Percentiles rank a stretch among this genome's conserved stretches.
Evolutionary conservation across 2,797 vertebrate species (phyloP).

Genomic region (Oceanodroma leucorhoa): DNA sequence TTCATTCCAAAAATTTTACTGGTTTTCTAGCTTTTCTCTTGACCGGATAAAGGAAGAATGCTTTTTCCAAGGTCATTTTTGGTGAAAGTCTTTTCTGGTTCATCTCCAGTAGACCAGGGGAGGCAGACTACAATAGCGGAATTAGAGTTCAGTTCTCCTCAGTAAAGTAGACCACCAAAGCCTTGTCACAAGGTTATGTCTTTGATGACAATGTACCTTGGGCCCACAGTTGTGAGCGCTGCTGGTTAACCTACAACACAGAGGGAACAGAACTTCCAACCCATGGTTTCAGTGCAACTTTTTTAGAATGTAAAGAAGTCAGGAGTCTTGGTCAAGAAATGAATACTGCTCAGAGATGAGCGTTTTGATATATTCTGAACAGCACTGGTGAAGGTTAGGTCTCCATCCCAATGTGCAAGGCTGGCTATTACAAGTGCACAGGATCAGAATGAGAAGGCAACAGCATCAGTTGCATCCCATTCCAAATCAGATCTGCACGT

Average conservation of each 20-base stretch:
- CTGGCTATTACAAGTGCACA: not conserved
- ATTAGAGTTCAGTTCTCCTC: not conserved
- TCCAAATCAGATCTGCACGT: not conserved
- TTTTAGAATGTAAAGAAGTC: not conserved
- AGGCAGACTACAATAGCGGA: not conserved
- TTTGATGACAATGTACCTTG: not conserved
- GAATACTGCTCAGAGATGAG: not conserved
- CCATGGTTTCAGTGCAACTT: not conserved
- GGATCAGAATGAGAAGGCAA: not conserved
- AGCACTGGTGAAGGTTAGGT: not conserved
- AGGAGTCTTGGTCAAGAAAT: not conserved
- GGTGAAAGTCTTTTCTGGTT: not conserved
- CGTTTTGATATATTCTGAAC: not conserved
- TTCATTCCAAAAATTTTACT: slow-evolving; percentile 16
- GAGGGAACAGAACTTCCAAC: not conserved
- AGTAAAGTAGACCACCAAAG: not conserved
- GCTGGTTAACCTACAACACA: not conserved
- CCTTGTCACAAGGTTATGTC: not conserved
- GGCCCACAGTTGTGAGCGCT: not conserved
- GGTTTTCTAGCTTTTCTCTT: slow-evolving; percentile 7
- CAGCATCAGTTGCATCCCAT: not conserved
- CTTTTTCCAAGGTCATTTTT: not conserved
- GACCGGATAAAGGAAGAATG: not conserved
- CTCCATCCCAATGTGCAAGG: not conserved
- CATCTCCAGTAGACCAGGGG: not conserved